These are phyloP conservation scores for Lomographa bimaculata DNA, from an alignment of 2,888 invertebrate species.

Conservation along the genomic window DNA sequence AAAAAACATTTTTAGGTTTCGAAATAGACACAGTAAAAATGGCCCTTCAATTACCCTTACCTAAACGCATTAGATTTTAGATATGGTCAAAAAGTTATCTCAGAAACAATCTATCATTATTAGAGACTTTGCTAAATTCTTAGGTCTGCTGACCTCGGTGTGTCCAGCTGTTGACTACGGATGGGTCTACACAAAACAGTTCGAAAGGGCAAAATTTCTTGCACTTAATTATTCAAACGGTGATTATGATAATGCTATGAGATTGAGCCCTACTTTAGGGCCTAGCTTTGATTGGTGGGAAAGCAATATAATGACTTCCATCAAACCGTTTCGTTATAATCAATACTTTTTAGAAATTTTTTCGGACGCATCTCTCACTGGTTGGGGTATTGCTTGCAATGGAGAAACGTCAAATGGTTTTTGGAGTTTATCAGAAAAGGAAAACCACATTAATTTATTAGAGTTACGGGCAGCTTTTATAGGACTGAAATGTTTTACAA, in stretches of 20 bases:
- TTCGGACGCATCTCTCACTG: background rate
- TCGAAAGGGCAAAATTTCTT: background rate
- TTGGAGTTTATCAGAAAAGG: slow-evolving; percentile 1
- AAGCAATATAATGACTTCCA: background rate
- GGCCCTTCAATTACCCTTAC: background rate
- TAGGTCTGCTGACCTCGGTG: background rate
- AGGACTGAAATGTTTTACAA: slow-evolving; percentile 2
- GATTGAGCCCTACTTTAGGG: background rate
- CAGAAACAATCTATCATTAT: background rate
- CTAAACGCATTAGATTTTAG: background rate
- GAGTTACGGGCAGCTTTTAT: slow-evolving; percentile 1
- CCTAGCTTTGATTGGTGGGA: slow-evolving; percentile 1
- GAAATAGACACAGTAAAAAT: slow-evolving; percentile 3
- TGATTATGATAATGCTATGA: too few species aligned
- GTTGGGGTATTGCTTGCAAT: slow-evolving; percentile 2
- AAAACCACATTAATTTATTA: slow-evolving; percentile 13
- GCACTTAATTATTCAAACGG: background rate
- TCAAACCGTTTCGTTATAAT: background rate
- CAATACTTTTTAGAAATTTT: background rate
- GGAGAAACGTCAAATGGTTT: background rate
- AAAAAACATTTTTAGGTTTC: slow-evolving; percentile 6
- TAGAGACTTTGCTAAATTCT: background rate
- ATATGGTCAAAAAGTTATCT: background rate
- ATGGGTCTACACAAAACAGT: background rate
- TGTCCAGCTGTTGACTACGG: slow-evolving; percentile 1